A percentile compares a stretch with the other conserved stretches of the same genome.
phyloP scores from a whole-genome alignment of 2,113 vertebrate genomes.

The Ia io region DNA sequence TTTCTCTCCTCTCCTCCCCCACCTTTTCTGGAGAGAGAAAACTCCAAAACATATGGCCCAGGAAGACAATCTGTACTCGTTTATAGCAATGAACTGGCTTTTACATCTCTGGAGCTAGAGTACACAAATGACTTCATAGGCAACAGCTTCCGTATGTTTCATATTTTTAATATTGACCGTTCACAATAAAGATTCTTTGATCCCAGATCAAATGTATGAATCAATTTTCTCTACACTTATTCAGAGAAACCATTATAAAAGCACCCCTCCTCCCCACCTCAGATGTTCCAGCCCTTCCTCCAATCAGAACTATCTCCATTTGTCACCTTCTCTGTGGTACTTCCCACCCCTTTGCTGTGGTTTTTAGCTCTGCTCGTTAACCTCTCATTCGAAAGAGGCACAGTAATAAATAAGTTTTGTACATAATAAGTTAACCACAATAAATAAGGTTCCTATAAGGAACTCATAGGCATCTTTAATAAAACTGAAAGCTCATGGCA shows the following conservation, averaged over 20 bases:
- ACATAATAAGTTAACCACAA: conserved; percentile 41
- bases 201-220: conserved; percentile 79
- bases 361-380: conserved; percentile 65
- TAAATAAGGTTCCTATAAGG: conserved; percentile 28
- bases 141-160: conserved; percentile 75
- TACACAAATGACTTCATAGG: conserved; percentile 77
- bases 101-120: conserved; percentile 74
- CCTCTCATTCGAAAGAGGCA: conserved; percentile 26
- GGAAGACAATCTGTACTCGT: conserved; percentile 78
- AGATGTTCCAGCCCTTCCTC: conserved; percentile 36
- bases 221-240: conserved; percentile 71
- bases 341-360: conserved; percentile 53
- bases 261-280: conserved; percentile 36
- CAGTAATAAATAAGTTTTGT: conserved; percentile 48
- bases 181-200: conserved; percentile 79
- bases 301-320: conserved; percentile 58
- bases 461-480: conserved; percentile 41
- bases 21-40: conserved; percentile 54
- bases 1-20: conserved; percentile 14
- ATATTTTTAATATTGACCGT: conserved; percentile 78
- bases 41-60: conserved; percentile 72
- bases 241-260: conserved; percentile 67
- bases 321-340: conserved; percentile 47
- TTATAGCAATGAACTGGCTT: conserved; percentile 76
- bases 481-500: conserved; percentile 5